These are phyloP conservation scores for Julus scanicus DNA, from an alignment of 2,888 invertebrate species.

Conservation along the genomic window DNA sequence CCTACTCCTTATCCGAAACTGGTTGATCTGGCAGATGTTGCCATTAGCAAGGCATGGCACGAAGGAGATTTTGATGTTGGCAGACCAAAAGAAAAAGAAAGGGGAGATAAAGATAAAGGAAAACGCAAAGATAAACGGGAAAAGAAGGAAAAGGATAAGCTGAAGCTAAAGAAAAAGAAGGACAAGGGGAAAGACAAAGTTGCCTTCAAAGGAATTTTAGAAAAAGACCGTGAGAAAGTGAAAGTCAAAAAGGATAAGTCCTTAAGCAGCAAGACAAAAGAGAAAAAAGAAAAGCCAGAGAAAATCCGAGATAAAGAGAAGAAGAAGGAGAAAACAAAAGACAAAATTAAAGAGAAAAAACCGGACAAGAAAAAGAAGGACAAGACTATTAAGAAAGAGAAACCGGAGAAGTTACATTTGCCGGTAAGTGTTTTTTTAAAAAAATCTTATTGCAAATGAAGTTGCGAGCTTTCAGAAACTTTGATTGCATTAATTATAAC, in stretches of 20 bases:
- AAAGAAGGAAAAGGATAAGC: constrained; percentile 51
- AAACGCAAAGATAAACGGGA: constrained; percentile 49
- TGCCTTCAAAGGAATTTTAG: background rate
- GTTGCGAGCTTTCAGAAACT: too few relatives aligned
- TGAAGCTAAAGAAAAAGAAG: constrained; percentile 54
- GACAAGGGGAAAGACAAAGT: constrained; percentile 53
- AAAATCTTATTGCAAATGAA: too few relatives aligned
- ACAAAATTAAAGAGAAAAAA: constrained; percentile 53
- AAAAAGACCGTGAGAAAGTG: constrained; percentile 49
- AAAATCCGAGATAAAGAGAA: constrained; percentile 53
- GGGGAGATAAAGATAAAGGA: constrained; percentile 45
- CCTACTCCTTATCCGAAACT: constrained; percentile 41
- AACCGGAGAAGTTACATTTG: constrained; percentile 54
- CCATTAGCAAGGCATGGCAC: constrained; percentile 50
- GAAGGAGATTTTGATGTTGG: constrained; percentile 53
- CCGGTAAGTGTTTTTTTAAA: background rate
- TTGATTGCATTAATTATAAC: too few relatives aligned
- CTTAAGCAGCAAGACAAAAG: constrained; percentile 21
- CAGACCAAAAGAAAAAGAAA: constrained; percentile 52
- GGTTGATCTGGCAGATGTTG: constrained; percentile 54
- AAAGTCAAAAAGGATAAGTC: constrained; percentile 52
- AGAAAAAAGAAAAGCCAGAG: constrained; percentile 49
- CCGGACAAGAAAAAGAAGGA: constrained; percentile 52
- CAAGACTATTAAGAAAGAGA: constrained; percentile 54
- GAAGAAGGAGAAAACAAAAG: constrained; percentile 53